These are phyloP conservation scores for Sinotaia quadrata DNA, from an alignment of 2,888 invertebrate species.

Conservation along the genomic window DNA sequence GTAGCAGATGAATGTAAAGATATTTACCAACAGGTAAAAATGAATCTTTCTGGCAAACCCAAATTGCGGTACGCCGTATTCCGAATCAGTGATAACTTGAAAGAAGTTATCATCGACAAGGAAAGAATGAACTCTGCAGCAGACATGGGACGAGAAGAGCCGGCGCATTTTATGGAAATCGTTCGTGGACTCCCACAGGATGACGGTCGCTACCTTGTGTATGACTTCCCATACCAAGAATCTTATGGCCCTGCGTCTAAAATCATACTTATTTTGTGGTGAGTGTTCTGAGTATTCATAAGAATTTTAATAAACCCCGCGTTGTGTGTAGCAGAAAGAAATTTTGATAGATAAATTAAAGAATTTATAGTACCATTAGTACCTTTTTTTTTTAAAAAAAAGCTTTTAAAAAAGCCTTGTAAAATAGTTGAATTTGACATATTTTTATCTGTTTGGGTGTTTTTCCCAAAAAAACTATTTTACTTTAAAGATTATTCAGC, in stretches of 20 bases:
- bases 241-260: neutral
- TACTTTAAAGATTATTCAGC: too few relatives aligned
- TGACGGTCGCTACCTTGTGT: slow-evolving; percentile 19
- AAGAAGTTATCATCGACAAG: slow-evolving; percentile 2
- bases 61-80: neutral
- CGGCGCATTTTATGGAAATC: neutral
- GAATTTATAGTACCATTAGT: too few relatives aligned
- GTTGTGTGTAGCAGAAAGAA: too few relatives aligned
- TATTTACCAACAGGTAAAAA: slow-evolving; percentile 6
- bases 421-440: too few relatives aligned
- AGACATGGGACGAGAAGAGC: neutral
- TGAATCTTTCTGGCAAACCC: slow-evolving; percentile 2
- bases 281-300: too few relatives aligned
- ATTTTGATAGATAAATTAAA: too few relatives aligned
- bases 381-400: too few relatives aligned
- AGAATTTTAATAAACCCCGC: too few relatives aligned
- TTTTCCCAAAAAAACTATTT: too few relatives aligned
- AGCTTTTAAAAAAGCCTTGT: too few relatives aligned
- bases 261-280: slow-evolving; percentile 10
- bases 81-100: neutral
- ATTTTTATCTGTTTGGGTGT: too few relatives aligned
- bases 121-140: neutral
- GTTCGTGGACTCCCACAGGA: slow-evolving; percentile 7
- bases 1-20: neutral
- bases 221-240: slow-evolving; percentile 13